These are phyloP conservation scores for Micromys minutus DNA, from an alignment of 2,113 vertebrate species.

Conservation along the genomic window DNA sequence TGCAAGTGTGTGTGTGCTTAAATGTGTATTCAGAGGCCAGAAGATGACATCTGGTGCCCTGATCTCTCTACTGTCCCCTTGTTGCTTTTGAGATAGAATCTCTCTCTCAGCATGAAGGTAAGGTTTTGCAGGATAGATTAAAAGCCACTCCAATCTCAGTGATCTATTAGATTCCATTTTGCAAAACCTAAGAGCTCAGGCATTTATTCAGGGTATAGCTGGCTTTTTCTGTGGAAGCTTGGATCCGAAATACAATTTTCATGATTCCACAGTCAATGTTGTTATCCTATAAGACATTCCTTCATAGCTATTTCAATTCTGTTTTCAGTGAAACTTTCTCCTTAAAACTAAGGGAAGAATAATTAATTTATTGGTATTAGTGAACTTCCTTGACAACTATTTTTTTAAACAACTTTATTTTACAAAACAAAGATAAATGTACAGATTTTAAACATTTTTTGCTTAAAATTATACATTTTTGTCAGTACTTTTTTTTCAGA, in stretches of 20 bases:
- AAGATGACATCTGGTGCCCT: background rate
- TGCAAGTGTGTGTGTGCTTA: background rate
- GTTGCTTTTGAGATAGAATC: background rate
- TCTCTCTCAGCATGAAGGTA: background rate
- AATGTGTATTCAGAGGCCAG: background rate
- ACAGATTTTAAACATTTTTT: too few species aligned
- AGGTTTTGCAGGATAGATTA: background rate
- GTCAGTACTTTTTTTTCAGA: too few species aligned
- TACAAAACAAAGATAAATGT: too few species aligned
- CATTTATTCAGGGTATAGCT: background rate
- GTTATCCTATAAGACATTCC: background rate
- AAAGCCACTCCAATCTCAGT: background rate
- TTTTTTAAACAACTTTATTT: too few species aligned
- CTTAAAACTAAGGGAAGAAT: background rate
- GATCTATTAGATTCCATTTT: background rate
- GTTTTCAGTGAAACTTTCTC: background rate
- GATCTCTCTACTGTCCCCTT: background rate
- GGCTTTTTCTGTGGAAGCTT: too few species aligned
- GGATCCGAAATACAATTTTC: too few species aligned
- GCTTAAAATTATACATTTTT: too few species aligned
- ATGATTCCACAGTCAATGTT: background rate
- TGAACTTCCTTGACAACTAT: background rate
- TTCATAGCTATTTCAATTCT: background rate
- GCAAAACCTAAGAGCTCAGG: background rate
- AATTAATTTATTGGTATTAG: background rate